Evolutionary conservation across 2,888 invertebrate genomes (phyloP).

Genomic region (Lasioglossum malachurum): DNA sequence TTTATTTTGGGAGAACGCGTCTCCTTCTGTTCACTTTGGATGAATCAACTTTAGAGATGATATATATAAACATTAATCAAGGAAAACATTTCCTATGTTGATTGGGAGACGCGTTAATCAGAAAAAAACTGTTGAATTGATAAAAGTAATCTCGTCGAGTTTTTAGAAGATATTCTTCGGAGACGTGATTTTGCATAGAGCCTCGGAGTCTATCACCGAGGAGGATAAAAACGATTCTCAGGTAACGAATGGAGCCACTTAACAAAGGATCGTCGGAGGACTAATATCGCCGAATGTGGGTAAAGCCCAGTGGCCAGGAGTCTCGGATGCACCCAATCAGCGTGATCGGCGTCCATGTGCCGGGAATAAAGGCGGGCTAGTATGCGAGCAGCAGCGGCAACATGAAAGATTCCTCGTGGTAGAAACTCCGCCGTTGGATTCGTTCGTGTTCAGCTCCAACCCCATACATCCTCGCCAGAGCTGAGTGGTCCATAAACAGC

Average conservation of each 20-base stretch:
- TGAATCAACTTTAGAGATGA: too few relatives aligned
- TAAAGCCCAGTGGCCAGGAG: slow-evolving; percentile 27
- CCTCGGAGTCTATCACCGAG: neutral
- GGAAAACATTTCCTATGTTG: too few relatives aligned
- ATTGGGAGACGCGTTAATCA: too few relatives aligned
- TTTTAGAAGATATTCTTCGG: neutral
- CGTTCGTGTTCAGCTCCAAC: slow-evolving; percentile 47
- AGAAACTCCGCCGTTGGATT: slow-evolving; percentile 57
- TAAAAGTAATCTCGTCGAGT: neutral
- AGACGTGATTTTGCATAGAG: neutral
- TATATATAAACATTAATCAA: too few relatives aligned
- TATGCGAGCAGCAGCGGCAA: slow-evolving; percentile 68
- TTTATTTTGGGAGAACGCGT: too few relatives aligned
- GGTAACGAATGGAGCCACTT: slow-evolving; percentile 5
- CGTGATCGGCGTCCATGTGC: slow-evolving; percentile 52
- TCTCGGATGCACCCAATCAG: slow-evolving; percentile 56
- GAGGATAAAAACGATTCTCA: neutral
- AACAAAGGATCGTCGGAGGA: neutral
- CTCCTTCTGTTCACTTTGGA: too few relatives aligned
- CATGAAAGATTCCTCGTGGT: slow-evolving; percentile 72
- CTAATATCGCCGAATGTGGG: slow-evolving; percentile 5
- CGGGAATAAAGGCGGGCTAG: slow-evolving; percentile 56
- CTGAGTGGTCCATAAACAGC: slow-evolving; percentile 66
- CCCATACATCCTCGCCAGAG: slow-evolving; percentile 35
- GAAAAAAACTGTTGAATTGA: neutral